Base-by-base conservation (phyloP, 2,113 vertebrate species). In the Rattus norvegicus region DNA sequence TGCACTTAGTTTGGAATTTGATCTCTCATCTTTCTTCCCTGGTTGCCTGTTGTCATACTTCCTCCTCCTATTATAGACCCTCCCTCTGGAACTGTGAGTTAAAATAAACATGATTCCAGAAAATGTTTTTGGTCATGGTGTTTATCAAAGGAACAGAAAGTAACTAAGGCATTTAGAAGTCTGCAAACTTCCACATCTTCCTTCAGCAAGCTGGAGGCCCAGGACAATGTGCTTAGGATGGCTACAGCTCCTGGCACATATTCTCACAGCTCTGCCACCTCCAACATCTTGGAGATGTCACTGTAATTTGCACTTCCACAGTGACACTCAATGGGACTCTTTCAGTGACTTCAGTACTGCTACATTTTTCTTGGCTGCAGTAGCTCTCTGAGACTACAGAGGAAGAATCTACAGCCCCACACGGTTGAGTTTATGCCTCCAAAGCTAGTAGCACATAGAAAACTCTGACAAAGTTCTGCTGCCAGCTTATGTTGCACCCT, bases 391-490 rank as follows among this genome's bases (percentile, higher is more conserved):
- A 2, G 39, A 22, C 1, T 0, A 1, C 0, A 43, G 43, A 49
- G 7, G 49, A 39, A 28, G 36, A 0, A 11, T 5, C 5, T 10
- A 36, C 0, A 0, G 30, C 36, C 88, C 56, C 39, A 30, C 0
- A 5, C 43, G 7, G 33, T 5, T 1, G 13, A 28, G 26, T 56
- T 28, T 52, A 88, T 26, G 5, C 14, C 43, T 90, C 39, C 63
- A 61, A 39, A 83, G 80, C 80, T n/a, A 83, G 33, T 26, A 26
- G 33, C 11, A 13, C 56, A 61, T 14, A 39, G 36, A 61, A 2
- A 61, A 39, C 80, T n/a, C 56, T 39, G 56, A 59, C 20, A 39
- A 83, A 26, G 36, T 39, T 24, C 80, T 83, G 36, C 80, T 83
- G 12, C 54, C 12, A 26, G 2, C 56, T 39, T 26, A 9, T 26